Percentiles rank a stretch among this genome's conserved stretches.
phyloP scores from a whole-genome alignment of 1,140 invertebrate species.

The Neuroterus valhalla region DNA sequence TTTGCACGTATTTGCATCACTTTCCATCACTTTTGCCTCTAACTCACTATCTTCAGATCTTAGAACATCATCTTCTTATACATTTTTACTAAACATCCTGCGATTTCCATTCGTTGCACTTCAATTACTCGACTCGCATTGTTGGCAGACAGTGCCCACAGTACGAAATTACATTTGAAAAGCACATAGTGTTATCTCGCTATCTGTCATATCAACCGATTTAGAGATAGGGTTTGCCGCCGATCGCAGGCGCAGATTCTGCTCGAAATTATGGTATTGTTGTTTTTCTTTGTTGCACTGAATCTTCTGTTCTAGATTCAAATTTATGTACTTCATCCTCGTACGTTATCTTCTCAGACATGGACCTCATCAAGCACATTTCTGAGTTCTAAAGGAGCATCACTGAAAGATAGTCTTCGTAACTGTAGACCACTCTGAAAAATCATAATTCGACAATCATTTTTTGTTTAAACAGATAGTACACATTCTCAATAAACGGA shows the following conservation, averaged over 20 bases:
- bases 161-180: conserved; percentile 14
- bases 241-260: conserved; percentile 6
- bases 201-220: conserved; percentile 19
- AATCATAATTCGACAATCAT: background rate
- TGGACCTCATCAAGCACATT: conserved; percentile 1
- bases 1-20: conserved; percentile 43
- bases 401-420: background rate
- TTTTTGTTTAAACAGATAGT: background rate
- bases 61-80: conserved; percentile 9
- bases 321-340: background rate
- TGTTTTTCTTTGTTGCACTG: background rate
- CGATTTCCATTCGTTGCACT: conserved; percentile 18
- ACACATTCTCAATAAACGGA: background rate
- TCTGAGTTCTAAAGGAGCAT: background rate
- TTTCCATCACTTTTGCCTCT: conserved; percentile 31
- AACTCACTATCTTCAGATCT: background rate
- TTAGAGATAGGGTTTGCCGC: background rate
- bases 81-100: background rate
- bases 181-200: background rate
- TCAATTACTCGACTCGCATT: conserved; percentile 13
- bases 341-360: background rate
- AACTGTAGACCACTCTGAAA: conserved; percentile 1
- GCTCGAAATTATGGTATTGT: background rate
- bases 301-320: background rate
- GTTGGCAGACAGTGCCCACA: background rate